Evolutionary conservation across 1,140 invertebrate species (phyloP).

Genomic region (Anastrepha ludens): DNA sequence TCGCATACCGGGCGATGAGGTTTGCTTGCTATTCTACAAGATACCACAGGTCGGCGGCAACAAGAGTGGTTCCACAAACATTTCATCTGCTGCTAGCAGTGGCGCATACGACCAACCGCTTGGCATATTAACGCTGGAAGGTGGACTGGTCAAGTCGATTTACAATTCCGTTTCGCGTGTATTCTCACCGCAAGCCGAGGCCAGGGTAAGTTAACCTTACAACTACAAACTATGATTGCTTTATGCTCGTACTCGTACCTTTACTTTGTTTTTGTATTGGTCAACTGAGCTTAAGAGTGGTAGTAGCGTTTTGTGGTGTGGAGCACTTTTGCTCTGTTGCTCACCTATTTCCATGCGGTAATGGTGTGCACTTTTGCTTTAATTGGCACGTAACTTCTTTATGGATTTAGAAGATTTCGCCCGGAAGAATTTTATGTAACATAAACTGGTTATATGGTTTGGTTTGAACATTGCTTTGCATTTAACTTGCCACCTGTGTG

Average conservation of each 20-base stretch:
- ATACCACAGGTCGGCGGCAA: conserved; percentile 65
- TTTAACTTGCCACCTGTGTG: too few species aligned
- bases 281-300: background rate
- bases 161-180: conserved; percentile 74
- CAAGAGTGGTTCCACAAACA: conserved; percentile 14
- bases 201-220: conserved; percentile 64
- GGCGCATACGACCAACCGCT: conserved; percentile 58
- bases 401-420: background rate
- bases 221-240: conserved; percentile 17
- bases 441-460: background rate
- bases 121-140: conserved; percentile 73
- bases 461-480: background rate
- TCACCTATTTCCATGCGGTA: background rate
- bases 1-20: conserved; percentile 72
- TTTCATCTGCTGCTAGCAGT: background rate
- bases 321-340: background rate
- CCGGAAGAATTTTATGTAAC: background rate
- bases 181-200: conserved; percentile 69
- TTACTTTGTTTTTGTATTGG: background rate
- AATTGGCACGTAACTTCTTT: conserved; percentile 32
- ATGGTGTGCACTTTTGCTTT: conserved; percentile 11
- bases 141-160: conserved; percentile 74
- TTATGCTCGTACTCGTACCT: background rate
- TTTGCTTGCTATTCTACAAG: conserved; percentile 74
- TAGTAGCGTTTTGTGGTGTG: background rate